These are phyloP conservation scores for Pseudopipra pipra DNA, from an alignment of 2,113 vertebrate species.

Conservation along the genomic window DNA sequence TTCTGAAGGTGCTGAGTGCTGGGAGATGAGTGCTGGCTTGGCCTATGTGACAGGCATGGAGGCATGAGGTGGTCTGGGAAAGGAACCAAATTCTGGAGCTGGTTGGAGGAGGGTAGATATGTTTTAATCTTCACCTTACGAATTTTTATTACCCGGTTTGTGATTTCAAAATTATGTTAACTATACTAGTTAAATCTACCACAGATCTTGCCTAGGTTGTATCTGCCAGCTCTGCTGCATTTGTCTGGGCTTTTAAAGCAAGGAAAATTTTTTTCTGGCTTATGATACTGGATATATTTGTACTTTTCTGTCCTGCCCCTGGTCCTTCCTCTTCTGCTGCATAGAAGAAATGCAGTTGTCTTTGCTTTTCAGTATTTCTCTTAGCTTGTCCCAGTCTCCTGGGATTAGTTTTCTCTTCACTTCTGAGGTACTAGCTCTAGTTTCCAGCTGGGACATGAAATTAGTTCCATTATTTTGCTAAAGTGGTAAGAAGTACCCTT, in stretches of 20 bases:
- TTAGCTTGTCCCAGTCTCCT: not conserved
- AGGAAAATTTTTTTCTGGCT: not conserved
- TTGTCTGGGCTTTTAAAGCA: not conserved
- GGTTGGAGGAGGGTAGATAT: not conserved
- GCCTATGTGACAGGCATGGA: not conserved
- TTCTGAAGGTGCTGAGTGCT: not conserved
- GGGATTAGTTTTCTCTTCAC: not conserved
- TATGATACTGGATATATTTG: not conserved
- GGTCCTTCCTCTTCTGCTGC: not conserved
- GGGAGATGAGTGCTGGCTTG: not conserved
- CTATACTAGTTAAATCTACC: not conserved
- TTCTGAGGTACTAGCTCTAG: not conserved
- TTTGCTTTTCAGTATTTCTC: not conserved
- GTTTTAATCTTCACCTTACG: not conserved
- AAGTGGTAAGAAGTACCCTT: not conserved
- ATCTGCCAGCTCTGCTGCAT: not conserved
- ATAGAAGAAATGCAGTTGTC: not conserved
- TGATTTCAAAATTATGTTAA: not conserved
- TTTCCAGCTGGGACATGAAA: not conserved
- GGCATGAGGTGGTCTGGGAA: not conserved
- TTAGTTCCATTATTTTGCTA: not conserved
- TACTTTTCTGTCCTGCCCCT: not conserved
- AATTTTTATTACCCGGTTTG: not conserved
- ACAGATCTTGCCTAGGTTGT: not conserved
- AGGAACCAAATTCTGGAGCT: not conserved